Conservation (phyloP, 2,888 invertebrate genomes). For the Drosophila peninsularis region DNA sequence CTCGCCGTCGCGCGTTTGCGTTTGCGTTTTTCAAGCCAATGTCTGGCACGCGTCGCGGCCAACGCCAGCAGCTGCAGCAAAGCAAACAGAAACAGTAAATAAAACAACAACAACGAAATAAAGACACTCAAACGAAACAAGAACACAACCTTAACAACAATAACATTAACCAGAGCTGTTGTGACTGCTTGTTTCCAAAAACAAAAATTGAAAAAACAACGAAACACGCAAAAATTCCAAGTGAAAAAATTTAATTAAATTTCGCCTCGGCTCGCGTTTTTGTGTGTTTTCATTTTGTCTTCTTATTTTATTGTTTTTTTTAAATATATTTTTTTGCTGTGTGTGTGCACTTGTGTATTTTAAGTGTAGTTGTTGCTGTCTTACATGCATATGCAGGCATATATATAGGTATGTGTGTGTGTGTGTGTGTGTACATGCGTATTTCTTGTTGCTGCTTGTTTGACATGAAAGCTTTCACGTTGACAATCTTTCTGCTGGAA, state of each 20-base stretch:
- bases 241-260: slow-evolving; percentile 47
- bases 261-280: slow-evolving; percentile 50
- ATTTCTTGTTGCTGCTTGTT: slow-evolving; percentile 50
- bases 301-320: slow-evolving; percentile 33
- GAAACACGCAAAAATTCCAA: slow-evolving; percentile 31
- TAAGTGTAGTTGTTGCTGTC: slow-evolving; percentile 28
- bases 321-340: slow-evolving; percentile 14
- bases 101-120: slow-evolving; percentile 22
- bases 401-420: background rate
- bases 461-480: slow-evolving; percentile 43
- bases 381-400: background rate
- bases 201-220: slow-evolving; percentile 25
- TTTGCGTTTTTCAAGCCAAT: slow-evolving; percentile 34
- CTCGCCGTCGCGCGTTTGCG: slow-evolving; percentile 12
- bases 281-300: slow-evolving; percentile 55
- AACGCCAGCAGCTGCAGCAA: slow-evolving; percentile 48
- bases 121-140: slow-evolving; percentile 32
- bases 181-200: slow-evolving; percentile 25
- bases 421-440: slow-evolving; percentile 19
- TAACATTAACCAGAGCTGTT: slow-evolving; percentile 48
- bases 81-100: slow-evolving; percentile 30
- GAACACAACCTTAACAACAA: slow-evolving; percentile 43
- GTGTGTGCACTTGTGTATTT: slow-evolving; percentile 30
- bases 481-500: slow-evolving; percentile 39
- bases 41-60: slow-evolving; percentile 40